phyloP scores from a whole-genome alignment of 2,113 vertebrate genomes.

The Arizona elegans region DNA sequence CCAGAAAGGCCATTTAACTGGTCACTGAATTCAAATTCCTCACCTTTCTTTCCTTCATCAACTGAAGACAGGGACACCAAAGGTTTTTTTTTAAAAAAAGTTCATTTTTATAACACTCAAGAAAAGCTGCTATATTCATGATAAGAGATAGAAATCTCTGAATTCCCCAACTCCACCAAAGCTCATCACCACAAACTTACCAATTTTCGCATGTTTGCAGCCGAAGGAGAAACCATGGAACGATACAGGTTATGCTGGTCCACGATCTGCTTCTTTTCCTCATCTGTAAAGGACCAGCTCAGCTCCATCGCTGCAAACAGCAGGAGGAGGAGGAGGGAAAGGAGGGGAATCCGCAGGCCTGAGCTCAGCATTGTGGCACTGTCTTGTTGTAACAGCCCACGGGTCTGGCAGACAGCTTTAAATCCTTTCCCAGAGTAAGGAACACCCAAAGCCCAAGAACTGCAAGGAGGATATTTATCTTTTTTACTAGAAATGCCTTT shows the following conservation, averaged over 20 bases:
- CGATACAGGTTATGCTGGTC: conserved; percentile 71
- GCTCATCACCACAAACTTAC: conserved; percentile 57
- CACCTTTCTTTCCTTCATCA: not conserved
- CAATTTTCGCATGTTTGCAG: conserved; percentile 71
- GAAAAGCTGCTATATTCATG: not conserved
- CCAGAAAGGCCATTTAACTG: not conserved
- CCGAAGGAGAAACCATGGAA: conserved; percentile 58
- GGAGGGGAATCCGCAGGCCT: conserved; percentile 29
- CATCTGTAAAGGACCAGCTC: conserved; percentile 54
- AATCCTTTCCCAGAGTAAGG: conserved; percentile 69
- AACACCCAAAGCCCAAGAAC: conserved; percentile 69
- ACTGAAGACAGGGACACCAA: fast-evolving
- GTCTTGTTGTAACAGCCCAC: conserved; percentile 58
- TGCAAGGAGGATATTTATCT: conserved; percentile 53
- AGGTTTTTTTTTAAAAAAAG: not conserved
- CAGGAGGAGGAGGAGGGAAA: conserved; percentile 41
- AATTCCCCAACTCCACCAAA: not conserved
- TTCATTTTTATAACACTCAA: not conserved
- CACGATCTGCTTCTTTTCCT: conserved; percentile 64
- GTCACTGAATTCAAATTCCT: not conserved
- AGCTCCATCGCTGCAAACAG: conserved; percentile 51
- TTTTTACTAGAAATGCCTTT: conserved; percentile 44
- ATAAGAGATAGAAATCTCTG: not conserved
- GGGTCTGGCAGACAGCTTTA: conserved; percentile 70
- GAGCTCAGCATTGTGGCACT: conserved; percentile 65